Conservation (phyloP, 2,888 invertebrate species). For the Capitulum mitella region DNA sequence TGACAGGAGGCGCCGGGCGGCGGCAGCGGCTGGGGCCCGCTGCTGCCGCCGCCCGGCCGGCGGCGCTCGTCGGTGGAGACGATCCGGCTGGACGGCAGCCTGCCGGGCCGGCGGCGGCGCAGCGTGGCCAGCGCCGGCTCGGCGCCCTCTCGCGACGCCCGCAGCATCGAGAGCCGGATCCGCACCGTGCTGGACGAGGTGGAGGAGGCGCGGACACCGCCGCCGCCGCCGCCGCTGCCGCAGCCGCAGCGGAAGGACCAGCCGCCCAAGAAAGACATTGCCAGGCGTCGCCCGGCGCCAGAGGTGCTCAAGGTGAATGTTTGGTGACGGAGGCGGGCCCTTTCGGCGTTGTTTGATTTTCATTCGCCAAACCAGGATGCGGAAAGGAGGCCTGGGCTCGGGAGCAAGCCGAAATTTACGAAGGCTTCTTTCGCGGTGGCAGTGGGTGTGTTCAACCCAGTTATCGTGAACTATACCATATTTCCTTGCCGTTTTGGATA, state of each 20-base stretch:
- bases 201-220: background rate
- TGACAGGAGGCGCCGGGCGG: slow-evolving; percentile 14
- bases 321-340: too few relatives aligned
- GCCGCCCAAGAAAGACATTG: background rate
- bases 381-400: too few relatives aligned
- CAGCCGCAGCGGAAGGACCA: background rate
- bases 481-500: too few relatives aligned
- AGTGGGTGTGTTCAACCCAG: too few relatives aligned
- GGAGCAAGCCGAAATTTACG: too few relatives aligned
- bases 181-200: slow-evolving; percentile 1
- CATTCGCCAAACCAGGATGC: too few relatives aligned
- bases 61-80: slow-evolving; percentile 3
- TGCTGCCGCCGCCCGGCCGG: background rate
- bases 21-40: background rate
- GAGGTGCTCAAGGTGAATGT: background rate
- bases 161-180: slow-evolving; percentile 5
- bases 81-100: background rate
- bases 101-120: background rate
- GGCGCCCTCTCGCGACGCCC: background rate
- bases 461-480: too few relatives aligned
- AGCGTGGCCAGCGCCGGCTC: background rate
- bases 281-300: background rate
- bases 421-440: too few relatives aligned
- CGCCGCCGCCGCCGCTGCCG: background rate
- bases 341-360: too few relatives aligned